Conservation (phyloP, 2,888 invertebrate species). For the Pardosa pseudoannulata region DNA sequence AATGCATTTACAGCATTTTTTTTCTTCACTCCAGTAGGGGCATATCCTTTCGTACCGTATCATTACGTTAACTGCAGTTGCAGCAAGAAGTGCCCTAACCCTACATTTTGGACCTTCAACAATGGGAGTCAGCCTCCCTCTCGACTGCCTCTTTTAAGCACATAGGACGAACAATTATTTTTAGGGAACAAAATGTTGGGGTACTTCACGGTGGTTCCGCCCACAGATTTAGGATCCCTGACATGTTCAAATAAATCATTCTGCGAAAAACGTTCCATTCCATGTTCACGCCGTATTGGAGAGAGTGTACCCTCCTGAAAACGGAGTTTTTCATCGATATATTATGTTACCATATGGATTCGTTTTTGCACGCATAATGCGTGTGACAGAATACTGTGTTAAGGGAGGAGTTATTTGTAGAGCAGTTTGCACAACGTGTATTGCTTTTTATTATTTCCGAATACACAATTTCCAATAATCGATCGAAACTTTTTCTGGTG, state of each 20-base stretch:
- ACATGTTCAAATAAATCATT: background rate
- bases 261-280: background rate
- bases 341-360: background rate
- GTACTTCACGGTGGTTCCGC: background rate
- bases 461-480: no score
- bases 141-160: background rate
- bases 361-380: no score
- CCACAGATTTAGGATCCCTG: background rate
- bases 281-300: no score
- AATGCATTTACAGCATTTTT: no score
- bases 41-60: background rate
- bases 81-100: background rate
- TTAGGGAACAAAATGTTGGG: background rate
- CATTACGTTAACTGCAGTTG: background rate
- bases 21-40: no score
- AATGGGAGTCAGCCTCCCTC: conserved; percentile 1
- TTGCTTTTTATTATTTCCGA: no score
- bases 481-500: no score
- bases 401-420: no score
- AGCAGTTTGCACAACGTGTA: no score
- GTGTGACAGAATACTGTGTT: no score
- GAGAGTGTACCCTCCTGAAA: background rate
- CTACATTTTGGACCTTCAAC: background rate
- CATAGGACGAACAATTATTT: background rate
- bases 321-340: background rate